Conservation (phyloP, 1,140 invertebrate genomes). For the Uloborus diversus region DNA sequence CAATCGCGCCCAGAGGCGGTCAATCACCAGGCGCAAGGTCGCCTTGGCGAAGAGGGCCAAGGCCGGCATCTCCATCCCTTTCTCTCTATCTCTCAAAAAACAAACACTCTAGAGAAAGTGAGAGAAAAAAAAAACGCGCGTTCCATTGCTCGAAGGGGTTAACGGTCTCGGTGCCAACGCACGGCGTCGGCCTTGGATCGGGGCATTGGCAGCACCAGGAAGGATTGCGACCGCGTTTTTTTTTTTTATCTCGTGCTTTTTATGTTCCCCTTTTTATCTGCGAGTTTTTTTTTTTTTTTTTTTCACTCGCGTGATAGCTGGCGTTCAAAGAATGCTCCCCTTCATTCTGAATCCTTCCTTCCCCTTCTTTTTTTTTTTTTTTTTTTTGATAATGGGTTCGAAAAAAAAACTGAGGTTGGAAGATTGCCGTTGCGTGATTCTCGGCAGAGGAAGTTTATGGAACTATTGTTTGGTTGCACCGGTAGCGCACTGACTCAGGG, state of each 20-base stretch:
- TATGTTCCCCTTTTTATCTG: neutral
- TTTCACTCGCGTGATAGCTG: neutral
- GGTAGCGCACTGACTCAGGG: too few relatives aligned
- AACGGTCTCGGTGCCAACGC: constrained; percentile 44
- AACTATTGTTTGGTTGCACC: too few relatives aligned
- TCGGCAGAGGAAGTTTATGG: too few relatives aligned
- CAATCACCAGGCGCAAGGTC: constrained; percentile 30
- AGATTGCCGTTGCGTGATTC: too few relatives aligned
- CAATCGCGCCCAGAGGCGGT: constrained; percentile 32
- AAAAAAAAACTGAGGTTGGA: too few relatives aligned
- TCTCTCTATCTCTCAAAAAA: constrained; percentile 19
- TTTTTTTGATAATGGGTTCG: neutral
- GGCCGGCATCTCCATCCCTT: constrained; percentile 9
- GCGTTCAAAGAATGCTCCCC: neutral
- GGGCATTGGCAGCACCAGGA: constrained; percentile 52
- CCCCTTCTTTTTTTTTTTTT: neutral
- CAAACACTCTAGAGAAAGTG: constrained; percentile 8
- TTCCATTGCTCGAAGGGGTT: constrained; percentile 41
- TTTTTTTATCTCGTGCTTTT: neutral
- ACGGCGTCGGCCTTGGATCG: constrained; percentile 28
- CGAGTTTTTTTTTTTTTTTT: constrained; percentile 28
- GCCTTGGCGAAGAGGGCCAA: constrained; percentile 23
- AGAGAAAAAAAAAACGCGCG: constrained; percentile 13
- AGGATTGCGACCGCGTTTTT: constrained; percentile 33
- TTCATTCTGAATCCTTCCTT: neutral